Conservation (phyloP, 2,113 vertebrate species). For the Ictidomys tridecemlineatus region DNA sequence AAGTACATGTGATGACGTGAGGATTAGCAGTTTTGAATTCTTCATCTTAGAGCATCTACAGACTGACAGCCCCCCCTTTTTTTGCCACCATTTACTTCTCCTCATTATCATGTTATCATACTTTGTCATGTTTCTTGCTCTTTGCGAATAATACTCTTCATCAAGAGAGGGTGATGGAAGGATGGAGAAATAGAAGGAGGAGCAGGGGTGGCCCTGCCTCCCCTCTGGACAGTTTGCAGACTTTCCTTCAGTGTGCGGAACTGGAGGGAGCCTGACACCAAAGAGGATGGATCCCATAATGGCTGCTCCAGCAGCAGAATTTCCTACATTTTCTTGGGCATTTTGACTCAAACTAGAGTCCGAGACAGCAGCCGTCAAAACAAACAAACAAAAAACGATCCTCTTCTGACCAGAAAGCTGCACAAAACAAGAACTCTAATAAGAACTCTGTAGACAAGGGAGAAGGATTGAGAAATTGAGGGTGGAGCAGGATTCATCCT, state of each 20-base stretch:
- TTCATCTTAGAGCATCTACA: neutral
- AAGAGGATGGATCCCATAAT: neutral
- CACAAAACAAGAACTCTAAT: neutral
- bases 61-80: neutral
- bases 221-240: neutral
- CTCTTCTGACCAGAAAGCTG: neutral
- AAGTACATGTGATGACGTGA: neutral
- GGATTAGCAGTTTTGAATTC: neutral
- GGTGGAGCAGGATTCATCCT: accelerated
- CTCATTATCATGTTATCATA: neutral
- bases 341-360: neutral
- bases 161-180: neutral
- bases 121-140: neutral
- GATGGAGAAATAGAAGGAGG: neutral
- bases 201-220: neutral
- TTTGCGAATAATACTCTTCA: neutral
- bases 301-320: neutral
- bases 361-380: neutral
- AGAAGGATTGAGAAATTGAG: neutral
- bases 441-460: neutral
- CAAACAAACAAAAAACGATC: neutral
- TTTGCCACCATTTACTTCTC: neutral
- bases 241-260: neutral
- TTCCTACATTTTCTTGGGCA: neutral
- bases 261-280: neutral